Conservation (phyloP, 2,113 vertebrate species). For the Oreochromis spilurus region DNA sequence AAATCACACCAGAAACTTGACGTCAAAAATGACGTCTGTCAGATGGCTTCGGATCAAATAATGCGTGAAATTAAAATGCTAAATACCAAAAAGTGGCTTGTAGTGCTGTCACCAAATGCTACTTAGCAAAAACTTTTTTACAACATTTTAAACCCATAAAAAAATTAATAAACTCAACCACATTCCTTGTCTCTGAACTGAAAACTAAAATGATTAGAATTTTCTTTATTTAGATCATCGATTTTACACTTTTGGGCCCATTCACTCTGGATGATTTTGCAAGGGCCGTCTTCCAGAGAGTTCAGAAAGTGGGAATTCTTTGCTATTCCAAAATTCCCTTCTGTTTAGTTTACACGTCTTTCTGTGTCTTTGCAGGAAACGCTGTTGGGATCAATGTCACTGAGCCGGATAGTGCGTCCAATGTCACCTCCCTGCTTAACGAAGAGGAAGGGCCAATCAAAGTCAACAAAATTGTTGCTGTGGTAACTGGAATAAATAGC, state of each 20-base stretch:
- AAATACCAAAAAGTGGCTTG: neutral
- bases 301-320: neutral
- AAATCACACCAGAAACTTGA: neutral
- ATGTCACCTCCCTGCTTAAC: conserved; percentile 47
- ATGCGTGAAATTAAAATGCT: neutral
- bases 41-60: fast-evolving
- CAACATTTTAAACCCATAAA: neutral
- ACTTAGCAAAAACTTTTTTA: neutral
- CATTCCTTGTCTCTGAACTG: neutral
- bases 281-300: neutral
- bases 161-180: neutral
- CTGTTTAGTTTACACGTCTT: neutral
- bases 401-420: conserved; percentile 27
- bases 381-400: conserved; percentile 45
- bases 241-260: neutral
- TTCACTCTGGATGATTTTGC: neutral
- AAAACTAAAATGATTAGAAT: neutral
- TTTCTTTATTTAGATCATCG: neutral
- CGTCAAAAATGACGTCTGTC: neutral
- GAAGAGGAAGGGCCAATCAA: conserved; percentile 47
- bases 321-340: neutral
- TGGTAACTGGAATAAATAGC: conserved; percentile 36
- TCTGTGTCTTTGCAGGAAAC: conserved; percentile 45
- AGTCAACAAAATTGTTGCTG: neutral
- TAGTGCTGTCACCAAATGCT: neutral